phyloP scores from a whole-genome alignment of 2,888 invertebrate species.

The Flabesymbios commensalis region DNA sequence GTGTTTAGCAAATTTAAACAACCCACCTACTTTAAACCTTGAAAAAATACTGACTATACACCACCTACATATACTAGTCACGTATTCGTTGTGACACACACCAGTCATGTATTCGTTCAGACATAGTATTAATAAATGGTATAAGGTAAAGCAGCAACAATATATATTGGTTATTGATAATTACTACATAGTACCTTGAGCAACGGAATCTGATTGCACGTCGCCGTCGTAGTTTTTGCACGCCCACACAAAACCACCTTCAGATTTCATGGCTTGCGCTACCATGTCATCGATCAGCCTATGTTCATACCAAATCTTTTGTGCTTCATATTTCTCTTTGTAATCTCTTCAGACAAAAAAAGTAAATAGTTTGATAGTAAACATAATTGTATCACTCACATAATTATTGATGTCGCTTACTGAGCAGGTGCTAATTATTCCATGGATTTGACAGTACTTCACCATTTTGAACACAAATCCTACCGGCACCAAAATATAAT shows the following conservation, averaged over 20 bases:
- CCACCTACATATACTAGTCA: too few relatives aligned
- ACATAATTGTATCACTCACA: background rate
- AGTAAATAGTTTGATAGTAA: background rate
- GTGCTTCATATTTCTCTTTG: constrained; percentile 80
- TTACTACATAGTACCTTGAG: too few relatives aligned
- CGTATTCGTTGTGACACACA: too few relatives aligned
- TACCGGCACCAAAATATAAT: background rate
- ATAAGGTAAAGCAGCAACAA: too few relatives aligned
- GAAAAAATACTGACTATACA: too few relatives aligned
- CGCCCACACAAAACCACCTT: constrained; percentile 99
- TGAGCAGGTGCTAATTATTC: background rate
- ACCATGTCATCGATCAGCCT: constrained; percentile 99
- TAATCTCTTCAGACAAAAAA: constrained; percentile 69
- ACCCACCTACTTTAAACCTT: too few relatives aligned
- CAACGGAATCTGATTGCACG: constrained; percentile 97
- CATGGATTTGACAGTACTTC: background rate
- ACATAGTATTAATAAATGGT: too few relatives aligned
- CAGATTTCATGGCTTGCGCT: constrained; percentile 95
- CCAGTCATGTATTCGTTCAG: too few relatives aligned
- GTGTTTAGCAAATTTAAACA: too few relatives aligned
- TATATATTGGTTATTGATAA: too few relatives aligned
- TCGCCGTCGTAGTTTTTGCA: constrained; percentile 99
- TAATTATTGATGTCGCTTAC: background rate
- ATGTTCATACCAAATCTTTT: constrained; percentile 96
- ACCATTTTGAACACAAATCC: background rate